Evolutionary conservation across 2,113 vertebrate species (phyloP), one percentile per base, ranked within the genome.

Genomic region (Equus quagga): DNA sequence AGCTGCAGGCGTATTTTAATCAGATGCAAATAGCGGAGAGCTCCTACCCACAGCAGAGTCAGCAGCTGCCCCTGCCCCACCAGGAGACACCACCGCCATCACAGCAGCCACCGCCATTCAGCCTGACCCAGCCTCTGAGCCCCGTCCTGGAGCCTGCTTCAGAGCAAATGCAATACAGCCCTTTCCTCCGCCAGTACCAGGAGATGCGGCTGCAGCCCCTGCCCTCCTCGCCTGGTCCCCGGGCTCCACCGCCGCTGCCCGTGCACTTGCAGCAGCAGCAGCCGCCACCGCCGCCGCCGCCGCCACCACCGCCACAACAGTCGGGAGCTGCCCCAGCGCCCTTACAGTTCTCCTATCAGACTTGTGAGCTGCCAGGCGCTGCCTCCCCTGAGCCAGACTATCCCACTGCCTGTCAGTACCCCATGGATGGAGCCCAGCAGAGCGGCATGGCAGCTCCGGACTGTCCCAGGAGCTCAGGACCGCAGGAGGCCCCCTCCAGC

Each of bases 21-120:
- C 99, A 99, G 99, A 99, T 99, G 99, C 99, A 99, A 97, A 99
- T 99, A 81, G 99, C 99, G 0, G 99, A 99, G 98, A 99, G 98
- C 89, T 98, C 99, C 0, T 99, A 99, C 97, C 98, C 99, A 0
- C 94, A 98, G 76, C 92, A 99, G 2, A 98, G 96, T 70, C 98
- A 98, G 58, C 98, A 99, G 97, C 98, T 98, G 5, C 96, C 98
- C 51, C 81, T 98, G 1, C 97, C 98, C 91, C 98, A 97, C 44
- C 98, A 98, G 81, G 98, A 99, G 31, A 62, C 83, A 1, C 96
- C 96, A 24, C 97, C 97, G 0, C 33, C 97, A 0, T 3, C 97
- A 3, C 95, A 81, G 31, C 98, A 76, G 75, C 79, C 97, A 5
- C 33, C 94, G 0, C 92, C 96, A 0, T 99, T 99, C 97, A 95